Conservation (phyloP, 92 coral and sea anemone genomes). For the Paramuricea clavata region DNA sequence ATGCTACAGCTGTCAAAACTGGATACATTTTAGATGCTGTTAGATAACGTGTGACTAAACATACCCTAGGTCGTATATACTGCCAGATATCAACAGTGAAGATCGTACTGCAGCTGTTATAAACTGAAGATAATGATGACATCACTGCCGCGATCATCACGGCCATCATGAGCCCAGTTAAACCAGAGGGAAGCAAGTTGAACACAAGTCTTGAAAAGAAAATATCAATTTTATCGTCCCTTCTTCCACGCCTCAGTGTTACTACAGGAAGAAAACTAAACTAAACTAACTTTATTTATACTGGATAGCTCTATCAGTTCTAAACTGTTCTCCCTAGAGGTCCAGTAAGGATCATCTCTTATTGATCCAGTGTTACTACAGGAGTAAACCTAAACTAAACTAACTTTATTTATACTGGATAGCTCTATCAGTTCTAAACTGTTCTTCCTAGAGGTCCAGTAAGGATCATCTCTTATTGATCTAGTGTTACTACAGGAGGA, state of each 20-base stretch:
- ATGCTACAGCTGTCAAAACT: too few relatives aligned
- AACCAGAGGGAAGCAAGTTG: slow-evolving; percentile 82
- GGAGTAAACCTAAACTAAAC: too few relatives aligned
- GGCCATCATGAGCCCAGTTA: slow-evolving; percentile 95
- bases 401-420: too few relatives aligned
- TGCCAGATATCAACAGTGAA: slow-evolving; percentile 93
- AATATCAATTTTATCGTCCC: background rate
- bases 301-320: too few relatives aligned
- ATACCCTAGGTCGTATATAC: slow-evolving; percentile 46
- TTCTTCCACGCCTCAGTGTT: background rate
- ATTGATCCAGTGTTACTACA: too few relatives aligned
- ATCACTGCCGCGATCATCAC: slow-evolving; percentile 98
- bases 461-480: too few relatives aligned
- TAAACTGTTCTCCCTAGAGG: too few relatives aligned
- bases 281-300: background rate
- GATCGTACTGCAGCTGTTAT: slow-evolving; percentile 93
- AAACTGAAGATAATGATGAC: slow-evolving; percentile 92
- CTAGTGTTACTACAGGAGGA: too few relatives aligned
- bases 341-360: too few relatives aligned
- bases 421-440: too few relatives aligned
- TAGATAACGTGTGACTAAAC: background rate
- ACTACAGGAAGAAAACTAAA: background rate
- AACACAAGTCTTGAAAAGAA: slow-evolving; percentile 76
- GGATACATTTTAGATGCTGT: background rate
- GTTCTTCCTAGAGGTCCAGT: too few relatives aligned